Conservation (phyloP, 2,888 invertebrate genomes). For the Nephrotoma flavescens region DNA sequence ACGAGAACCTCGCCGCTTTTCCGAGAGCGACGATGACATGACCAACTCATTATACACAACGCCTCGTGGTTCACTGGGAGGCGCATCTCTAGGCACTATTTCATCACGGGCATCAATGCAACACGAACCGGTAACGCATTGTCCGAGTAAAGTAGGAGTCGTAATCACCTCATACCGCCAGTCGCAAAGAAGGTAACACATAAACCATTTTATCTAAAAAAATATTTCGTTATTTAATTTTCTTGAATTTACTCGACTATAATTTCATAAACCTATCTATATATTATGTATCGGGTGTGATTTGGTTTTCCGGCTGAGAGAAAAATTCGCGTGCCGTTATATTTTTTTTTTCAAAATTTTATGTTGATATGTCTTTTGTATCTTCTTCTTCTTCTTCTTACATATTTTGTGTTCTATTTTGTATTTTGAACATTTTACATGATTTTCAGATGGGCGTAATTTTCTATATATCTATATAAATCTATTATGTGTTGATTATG, state of each 20-base stretch:
- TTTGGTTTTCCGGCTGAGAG: neutral
- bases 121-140: conserved; percentile 31
- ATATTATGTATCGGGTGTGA: neutral
- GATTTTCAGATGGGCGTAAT: neutral
- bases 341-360: neutral
- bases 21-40: conserved; percentile 18
- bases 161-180: conserved; percentile 82
- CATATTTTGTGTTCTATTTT: neutral
- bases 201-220: conserved; percentile 7
- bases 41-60: conserved; percentile 15
- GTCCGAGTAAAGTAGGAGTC: conserved; percentile 66
- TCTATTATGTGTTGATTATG: neutral
- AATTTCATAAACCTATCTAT: neutral
- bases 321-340: neutral
- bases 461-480: neutral
- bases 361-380: neutral
- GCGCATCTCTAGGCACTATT: conserved; percentile 20
- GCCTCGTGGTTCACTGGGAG: conserved; percentile 16
- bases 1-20: conserved; percentile 15
- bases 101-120: conserved; percentile 46
- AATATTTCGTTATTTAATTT: neutral
- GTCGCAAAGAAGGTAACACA: conserved; percentile 62
- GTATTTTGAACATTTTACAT: neutral
- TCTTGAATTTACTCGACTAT: neutral
- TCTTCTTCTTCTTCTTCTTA: neutral